Base-by-base conservation (phyloP, 1,140 invertebrate species). In the Latrodectus geometricus region DNA sequence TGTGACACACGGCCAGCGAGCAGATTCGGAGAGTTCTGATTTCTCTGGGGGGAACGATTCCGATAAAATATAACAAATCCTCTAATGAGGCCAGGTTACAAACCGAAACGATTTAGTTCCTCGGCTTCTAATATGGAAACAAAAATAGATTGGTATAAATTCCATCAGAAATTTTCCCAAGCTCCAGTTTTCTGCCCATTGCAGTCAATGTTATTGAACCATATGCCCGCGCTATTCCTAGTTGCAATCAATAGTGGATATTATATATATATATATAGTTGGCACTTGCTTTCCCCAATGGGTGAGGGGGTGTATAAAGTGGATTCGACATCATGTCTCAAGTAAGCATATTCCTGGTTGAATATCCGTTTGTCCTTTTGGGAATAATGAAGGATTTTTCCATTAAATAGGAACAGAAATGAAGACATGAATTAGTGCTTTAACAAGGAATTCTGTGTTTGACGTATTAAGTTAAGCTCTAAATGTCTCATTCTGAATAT, bases 41-140 rank as follows among this genome's bases (percentile, higher is more conserved):
- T 54, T 56, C 15, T 21, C 74, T 52, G 9, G 74, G 48, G 35
- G 52, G 54, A 61, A 76, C 54, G 23, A 76, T 54, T 76, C 74
- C 74, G 74, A 76, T 76, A 76, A 76, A 76, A 76, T 76, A 76
- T 76, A 76, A 76, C 74, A 76, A 76, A 76, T 76, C 74, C 50
- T 76, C 74, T 76, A 76, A 76, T 76, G 74, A 76, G 74, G 48
- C 50, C 21, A 15, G 21, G 74, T 76, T 76, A 76, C 74, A 76
- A 56, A 21, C 50, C 74, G 11, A 14, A 61, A 14, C 11, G 54
- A 11, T 61, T 61, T 17, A 14, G 11, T 14, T 17, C 54, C 54
- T 61, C 50, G 49, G 15, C 48, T 50, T 49, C 17, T 61, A 2
- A 61, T 11, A 61, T 21, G 14, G 20, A 23, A 76, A 48, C 74